phyloP scores from a whole-genome alignment of 2,888 invertebrate genomes.

The Eupithecia centaureata region DNA sequence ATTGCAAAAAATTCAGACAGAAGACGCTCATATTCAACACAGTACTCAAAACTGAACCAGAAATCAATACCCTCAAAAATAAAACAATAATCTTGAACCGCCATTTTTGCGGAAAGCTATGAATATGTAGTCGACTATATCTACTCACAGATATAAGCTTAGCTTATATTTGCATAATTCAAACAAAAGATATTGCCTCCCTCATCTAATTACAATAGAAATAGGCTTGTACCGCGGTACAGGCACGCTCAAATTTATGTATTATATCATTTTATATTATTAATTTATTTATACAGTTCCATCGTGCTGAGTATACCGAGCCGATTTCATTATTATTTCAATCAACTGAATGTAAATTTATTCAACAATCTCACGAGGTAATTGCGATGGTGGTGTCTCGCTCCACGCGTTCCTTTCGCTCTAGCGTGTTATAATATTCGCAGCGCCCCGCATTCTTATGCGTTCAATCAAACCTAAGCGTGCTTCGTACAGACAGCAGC shows the following conservation, averaged over 20 bases:
- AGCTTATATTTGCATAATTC: constrained; percentile 54
- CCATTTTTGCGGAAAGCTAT: background rate
- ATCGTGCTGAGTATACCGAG: constrained; percentile 75
- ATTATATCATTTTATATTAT: constrained; percentile 83
- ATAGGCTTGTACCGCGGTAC: constrained; percentile 55
- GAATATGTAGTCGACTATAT: background rate
- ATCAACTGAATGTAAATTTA: constrained; percentile 84
- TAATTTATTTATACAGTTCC: constrained; percentile 82
- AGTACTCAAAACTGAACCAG: background rate
- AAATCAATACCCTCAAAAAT: background rate
- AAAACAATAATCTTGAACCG: background rate
- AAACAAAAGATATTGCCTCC: constrained; percentile 59
- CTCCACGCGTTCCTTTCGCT: constrained; percentile 53
- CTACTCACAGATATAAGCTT: background rate
- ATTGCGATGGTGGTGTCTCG: constrained; percentile 73
- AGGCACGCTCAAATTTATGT: constrained; percentile 73
- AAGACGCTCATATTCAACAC: background rate
- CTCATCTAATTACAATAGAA: constrained; percentile 73
- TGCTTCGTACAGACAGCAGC: constrained; percentile 49
- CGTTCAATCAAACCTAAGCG: constrained; percentile 80
- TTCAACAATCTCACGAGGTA: constrained; percentile 84
- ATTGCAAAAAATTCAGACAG: background rate
- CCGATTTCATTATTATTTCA: constrained; percentile 85
- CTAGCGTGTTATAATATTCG: constrained; percentile 58
- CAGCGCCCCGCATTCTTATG: constrained; percentile 79